Evolutionary conservation across 2,797 vertebrate species (phyloP).

Genomic region (Liparis tanakae): DNA sequence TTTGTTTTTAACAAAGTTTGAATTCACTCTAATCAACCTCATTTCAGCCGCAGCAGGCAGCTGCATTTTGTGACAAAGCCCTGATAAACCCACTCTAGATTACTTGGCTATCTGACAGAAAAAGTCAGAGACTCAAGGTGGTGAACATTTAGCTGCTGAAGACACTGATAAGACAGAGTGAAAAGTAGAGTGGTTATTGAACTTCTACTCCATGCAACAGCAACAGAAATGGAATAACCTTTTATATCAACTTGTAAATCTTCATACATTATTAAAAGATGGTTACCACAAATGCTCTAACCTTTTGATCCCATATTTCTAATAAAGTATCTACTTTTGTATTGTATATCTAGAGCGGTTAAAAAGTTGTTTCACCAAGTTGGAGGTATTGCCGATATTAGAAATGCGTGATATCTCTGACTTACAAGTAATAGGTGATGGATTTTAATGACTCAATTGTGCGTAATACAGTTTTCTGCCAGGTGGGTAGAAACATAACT

Average conservation of each 20-base stretch:
- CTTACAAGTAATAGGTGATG: too few species aligned
- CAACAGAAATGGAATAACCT: not conserved
- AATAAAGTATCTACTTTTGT: too few species aligned
- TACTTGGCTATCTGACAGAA: not conserved
- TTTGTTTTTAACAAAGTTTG: not conserved
- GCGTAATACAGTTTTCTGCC: too few species aligned
- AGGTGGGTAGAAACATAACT: too few species aligned
- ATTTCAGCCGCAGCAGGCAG: not conserved
- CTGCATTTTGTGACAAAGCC: not conserved
- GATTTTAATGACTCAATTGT: too few species aligned
- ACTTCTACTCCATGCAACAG: not conserved
- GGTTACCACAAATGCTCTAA: too few species aligned
- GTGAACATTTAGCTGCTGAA: not conserved
- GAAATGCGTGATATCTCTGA: too few species aligned
- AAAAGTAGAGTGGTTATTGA: not conserved
- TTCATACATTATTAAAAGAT: too few species aligned
- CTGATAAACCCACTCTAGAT: not conserved
- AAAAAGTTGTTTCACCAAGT: too few species aligned
- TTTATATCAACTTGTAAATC: not conserved
- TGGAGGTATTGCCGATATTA: too few species aligned
- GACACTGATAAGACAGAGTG: not conserved
- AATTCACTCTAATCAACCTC: not conserved
- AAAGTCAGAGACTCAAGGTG: not conserved
- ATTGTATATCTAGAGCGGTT: too few species aligned
- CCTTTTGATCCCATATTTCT: too few species aligned